These are phyloP conservation scores for Laticauda colubrina DNA, from an alignment of 2,113 vertebrate genomes.

Conservation along the genomic window DNA sequence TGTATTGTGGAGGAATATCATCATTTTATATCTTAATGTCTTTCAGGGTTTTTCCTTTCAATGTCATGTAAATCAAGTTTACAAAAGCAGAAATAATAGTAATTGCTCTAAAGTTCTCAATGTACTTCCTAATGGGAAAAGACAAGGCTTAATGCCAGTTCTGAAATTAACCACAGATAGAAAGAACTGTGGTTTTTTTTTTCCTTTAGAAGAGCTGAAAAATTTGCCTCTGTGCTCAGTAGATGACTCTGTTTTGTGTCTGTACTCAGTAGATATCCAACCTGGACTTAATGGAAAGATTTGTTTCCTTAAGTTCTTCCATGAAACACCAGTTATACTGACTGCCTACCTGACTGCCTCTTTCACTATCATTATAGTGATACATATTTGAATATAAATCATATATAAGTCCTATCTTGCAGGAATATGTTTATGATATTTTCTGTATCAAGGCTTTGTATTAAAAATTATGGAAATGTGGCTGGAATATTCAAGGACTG, in stretches of 20 bases:
- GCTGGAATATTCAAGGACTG: background rate
- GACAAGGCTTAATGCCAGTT: background rate
- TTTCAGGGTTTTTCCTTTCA: background rate
- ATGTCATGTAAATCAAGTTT: background rate
- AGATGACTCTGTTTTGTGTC: background rate
- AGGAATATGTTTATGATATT: background rate
- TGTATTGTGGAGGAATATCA: background rate
- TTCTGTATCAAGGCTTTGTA: conserved; percentile 10
- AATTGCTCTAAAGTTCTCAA: background rate
- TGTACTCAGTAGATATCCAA: background rate
- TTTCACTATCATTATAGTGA: background rate
- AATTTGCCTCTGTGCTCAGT: background rate
- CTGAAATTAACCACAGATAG: background rate
- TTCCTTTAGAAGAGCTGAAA: background rate
- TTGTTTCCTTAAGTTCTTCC: background rate
- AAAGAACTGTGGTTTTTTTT: background rate
- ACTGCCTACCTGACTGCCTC: background rate
- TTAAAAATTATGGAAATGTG: background rate
- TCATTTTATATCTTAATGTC: background rate
- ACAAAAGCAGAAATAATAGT: background rate
- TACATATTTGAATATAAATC: background rate
- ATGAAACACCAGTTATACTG: background rate
- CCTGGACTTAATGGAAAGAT: background rate
- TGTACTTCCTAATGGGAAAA: background rate
- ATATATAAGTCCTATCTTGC: background rate